Evolutionary conservation across 2,113 vertebrate species (phyloP), one percentile per base, ranked within the genome.

Genomic region (Balaenoptera acutorostrata): DNA sequence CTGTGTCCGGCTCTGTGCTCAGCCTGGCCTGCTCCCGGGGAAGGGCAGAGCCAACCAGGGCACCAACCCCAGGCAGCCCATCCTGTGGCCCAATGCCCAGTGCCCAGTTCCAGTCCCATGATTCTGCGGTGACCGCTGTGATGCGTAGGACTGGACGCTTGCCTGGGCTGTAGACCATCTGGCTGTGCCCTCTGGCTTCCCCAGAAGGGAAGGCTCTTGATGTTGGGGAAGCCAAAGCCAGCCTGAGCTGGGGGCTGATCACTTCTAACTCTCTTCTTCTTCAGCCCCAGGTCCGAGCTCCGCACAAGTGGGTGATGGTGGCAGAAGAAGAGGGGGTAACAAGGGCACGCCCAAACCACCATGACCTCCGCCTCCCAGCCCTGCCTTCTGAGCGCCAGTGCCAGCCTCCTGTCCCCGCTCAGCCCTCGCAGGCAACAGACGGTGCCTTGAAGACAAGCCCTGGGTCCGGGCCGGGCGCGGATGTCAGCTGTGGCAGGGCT

Each of bases 181-280:
- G 96, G 93, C 96, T 95, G 92, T 97, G 96, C 63, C 82, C 93
- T 89, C 93, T 69, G 97, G 96, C 93, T 97, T 97, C 93, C 95
- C 95, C 90, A 96, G 96, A 95, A 95, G 92, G 77, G 75, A 84
- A 71, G 25, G 64, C 83, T 61, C 41, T 95, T 72, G 77, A 69
- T 25, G 25, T 55, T 33, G 9, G 93, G 21, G 82, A 80, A 25
- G 64, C 87, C 1, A 14, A 41, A 69, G 82, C 82, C 93, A 61
- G 81, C 80, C 69, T 27, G 52, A 52, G 17, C 68, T 0, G 2
- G 74, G 85, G 52, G 6, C 72, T 23, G 44, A 49, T 68, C 74
- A 7, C 36, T 23, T n/a, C 69, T 10, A 31, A 68, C 75, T 69
- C n/a, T 46, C 81, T 69, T 46, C 14, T 18, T 59, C 72, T 90